Conservation (phyloP, 2,797 vertebrate species). For the Galago senegalensis region DNA sequence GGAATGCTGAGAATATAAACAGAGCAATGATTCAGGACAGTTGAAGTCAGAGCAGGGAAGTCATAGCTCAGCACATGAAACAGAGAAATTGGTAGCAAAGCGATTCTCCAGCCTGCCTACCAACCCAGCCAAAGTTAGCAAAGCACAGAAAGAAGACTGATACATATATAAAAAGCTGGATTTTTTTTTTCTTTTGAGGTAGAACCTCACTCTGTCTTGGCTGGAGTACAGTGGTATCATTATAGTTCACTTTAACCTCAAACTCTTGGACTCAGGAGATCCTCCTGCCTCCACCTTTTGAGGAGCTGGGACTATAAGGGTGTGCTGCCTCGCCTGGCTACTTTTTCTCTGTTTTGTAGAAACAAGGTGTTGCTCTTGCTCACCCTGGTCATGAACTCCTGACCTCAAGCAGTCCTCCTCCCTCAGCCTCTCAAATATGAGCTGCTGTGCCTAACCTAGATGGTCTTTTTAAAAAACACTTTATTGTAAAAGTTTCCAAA, state of each 20-base stretch:
- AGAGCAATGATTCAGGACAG: not conserved
- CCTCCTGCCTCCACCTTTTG: not conserved
- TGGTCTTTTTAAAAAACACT: not conserved
- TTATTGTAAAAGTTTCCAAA: conserved; percentile 21
- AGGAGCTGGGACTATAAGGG: not conserved
- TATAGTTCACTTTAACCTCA: not conserved
- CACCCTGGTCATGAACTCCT: not conserved
- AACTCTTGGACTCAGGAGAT: not conserved
- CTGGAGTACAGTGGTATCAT: not conserved
- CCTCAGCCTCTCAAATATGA: too few relatives aligned
- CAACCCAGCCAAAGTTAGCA: not conserved
- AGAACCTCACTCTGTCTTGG: not conserved
- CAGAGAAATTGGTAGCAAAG: not conserved
- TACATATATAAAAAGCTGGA: not conserved
- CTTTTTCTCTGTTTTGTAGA: not conserved
- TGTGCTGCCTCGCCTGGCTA: not conserved
- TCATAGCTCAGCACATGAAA: not conserved
- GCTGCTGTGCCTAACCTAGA: not conserved
- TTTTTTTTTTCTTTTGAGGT: not conserved
- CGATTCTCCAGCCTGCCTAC: not conserved
- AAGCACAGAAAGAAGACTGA: not conserved
- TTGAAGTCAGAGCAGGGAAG: not conserved
- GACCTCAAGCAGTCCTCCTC: too few relatives aligned
- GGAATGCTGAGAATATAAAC: conserved; percentile 2
- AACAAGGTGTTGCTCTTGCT: not conserved